These are phyloP conservation scores for Eupithecia vulgata DNA, from an alignment of 2,888 invertebrate genomes.

Conservation along the genomic window DNA sequence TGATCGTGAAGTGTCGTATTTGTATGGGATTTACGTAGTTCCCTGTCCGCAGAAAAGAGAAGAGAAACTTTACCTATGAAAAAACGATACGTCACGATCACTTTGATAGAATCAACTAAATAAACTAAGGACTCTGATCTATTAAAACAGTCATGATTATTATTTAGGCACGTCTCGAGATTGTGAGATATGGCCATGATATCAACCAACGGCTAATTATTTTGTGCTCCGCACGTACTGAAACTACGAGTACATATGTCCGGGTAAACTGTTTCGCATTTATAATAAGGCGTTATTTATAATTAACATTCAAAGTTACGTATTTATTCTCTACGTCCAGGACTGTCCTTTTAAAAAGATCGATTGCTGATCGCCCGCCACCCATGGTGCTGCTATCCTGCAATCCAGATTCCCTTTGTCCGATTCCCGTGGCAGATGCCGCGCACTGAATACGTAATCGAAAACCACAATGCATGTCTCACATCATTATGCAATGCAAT, in stretches of 20 bases:
- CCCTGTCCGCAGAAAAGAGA: too few relatives aligned
- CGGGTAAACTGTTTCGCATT: background rate
- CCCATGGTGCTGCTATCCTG: constrained; percentile 73
- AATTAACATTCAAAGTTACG: background rate
- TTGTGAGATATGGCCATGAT: background rate
- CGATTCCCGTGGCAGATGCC: constrained; percentile 70
- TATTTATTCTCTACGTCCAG: background rate
- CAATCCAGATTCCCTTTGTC: constrained; percentile 67
- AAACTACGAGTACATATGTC: background rate
- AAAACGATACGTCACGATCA: too few relatives aligned
- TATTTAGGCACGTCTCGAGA: constrained; percentile 4
- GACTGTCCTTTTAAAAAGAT: constrained; percentile 38
- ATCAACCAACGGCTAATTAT: background rate
- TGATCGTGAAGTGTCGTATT: too few relatives aligned
- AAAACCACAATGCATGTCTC: constrained; percentile 48
- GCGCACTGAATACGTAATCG: constrained; percentile 68
- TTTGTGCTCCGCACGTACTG: background rate
- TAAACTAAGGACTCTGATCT: background rate
- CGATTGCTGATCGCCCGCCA: constrained; percentile 54
- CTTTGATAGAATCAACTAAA: too few relatives aligned
- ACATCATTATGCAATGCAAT: constrained; percentile 66
- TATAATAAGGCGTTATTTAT: background rate
- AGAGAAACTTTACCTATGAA: too few relatives aligned
- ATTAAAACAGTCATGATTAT: constrained; percentile 1
- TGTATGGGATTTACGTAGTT: too few relatives aligned